Evolutionary conservation across 1,140 invertebrate genomes (phyloP).

Genomic region (Aphidius ervi): DNA sequence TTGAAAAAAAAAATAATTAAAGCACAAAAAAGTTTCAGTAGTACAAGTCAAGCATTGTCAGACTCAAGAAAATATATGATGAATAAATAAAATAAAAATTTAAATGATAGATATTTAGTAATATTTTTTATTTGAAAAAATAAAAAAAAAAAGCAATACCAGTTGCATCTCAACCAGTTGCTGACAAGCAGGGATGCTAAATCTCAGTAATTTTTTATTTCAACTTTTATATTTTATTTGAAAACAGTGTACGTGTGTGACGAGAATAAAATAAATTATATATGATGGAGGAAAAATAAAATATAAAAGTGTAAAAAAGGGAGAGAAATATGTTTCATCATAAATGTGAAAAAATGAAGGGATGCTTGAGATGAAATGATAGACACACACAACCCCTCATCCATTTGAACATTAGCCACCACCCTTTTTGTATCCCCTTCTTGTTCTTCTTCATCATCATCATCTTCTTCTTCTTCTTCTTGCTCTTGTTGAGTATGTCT

Average conservation of each 20-base stretch:
- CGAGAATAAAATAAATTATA: too few relatives aligned
- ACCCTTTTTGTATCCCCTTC: slow-evolving; percentile 1
- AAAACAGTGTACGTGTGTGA: too few relatives aligned
- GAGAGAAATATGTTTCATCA: too few relatives aligned
- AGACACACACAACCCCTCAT: too few relatives aligned
- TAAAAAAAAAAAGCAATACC: slow-evolving; percentile 21
- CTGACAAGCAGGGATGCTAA: slow-evolving; percentile 19
- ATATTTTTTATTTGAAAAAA: background rate
- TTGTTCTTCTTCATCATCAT: slow-evolving; percentile 13
- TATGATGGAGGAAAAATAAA: too few relatives aligned
- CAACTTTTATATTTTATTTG: too few relatives aligned
- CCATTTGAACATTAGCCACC: slow-evolving; percentile 5
- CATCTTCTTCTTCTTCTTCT: slow-evolving; percentile 20
- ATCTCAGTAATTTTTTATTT: slow-evolving; percentile 16
- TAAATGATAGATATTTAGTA: too few relatives aligned
- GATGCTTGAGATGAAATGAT: too few relatives aligned
- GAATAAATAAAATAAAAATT: too few relatives aligned
- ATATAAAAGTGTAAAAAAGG: too few relatives aligned
- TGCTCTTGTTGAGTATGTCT: slow-evolving; percentile 33
- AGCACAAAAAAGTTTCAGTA: background rate
- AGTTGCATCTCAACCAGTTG: slow-evolving; percentile 44
- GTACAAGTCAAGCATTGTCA: too few relatives aligned
- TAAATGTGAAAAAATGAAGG: too few relatives aligned
- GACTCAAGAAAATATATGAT: background rate
- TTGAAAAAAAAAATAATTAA: background rate